Conservation (phyloP, 1,140 invertebrate genomes). For the roundworm (Caenorhabditis elegans) region WBcel235 BX284603.4:6086001-6086500, state of each 20-base stretch:
- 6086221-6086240: not conserved
- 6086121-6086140: too few species aligned
- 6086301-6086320: constrained; percentile 68
- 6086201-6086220: constrained; percentile 70
- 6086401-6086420: constrained; percentile 79
- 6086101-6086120: too few species aligned
- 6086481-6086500: constrained; percentile 72
- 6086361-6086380: constrained; percentile 42
- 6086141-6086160: too few species aligned
- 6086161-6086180: too few species aligned
- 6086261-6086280: constrained; percentile 34
- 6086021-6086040: not conserved
- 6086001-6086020: constrained; percentile 32
- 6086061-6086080: too few species aligned
- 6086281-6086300: constrained; percentile 47
- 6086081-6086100: too few species aligned
- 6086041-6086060: constrained; percentile 74
- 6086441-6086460: constrained; percentile 93
- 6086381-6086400: constrained; percentile 64
- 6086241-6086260: not conserved
- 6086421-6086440: constrained; percentile 84
- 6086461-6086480: constrained; percentile 72
- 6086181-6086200: too few species aligned
- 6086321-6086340: constrained; percentile 69
- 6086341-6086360: constrained; percentile 69